phyloP scores from a whole-genome alignment of 2,113 vertebrate genomes.

The Sterna hirundo region DNA sequence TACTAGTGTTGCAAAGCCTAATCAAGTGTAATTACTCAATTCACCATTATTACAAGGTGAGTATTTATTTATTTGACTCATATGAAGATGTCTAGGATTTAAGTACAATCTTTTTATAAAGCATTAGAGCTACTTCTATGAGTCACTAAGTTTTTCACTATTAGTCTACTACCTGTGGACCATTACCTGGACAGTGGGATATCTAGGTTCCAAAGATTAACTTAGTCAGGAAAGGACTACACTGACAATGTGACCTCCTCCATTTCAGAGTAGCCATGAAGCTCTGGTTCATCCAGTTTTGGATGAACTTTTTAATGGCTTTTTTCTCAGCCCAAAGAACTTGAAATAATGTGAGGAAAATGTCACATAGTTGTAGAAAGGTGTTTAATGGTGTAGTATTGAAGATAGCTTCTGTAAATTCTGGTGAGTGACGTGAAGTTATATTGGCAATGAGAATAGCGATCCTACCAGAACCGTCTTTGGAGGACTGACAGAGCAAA shows the following conservation, averaged over 20 bases:
- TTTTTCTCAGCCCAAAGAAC: not conserved
- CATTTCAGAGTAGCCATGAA: not conserved
- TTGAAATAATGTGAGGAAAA: not conserved
- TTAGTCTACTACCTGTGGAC: not conserved
- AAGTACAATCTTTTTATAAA: not conserved
- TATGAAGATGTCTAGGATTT: not conserved
- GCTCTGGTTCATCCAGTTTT: not conserved
- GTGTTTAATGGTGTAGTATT: not conserved
- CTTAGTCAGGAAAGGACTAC: not conserved
- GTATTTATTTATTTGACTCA: not conserved
- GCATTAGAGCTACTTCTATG: not conserved
- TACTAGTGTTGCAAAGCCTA: not conserved
- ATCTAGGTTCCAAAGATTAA: not conserved
- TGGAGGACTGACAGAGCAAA: not conserved
- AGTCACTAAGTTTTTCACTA: not conserved
- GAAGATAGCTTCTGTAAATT: not conserved
- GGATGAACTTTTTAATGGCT: not conserved
- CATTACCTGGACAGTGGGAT: not conserved
- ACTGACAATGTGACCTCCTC: not conserved
- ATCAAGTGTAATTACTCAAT: not conserved
- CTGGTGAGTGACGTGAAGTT: not conserved
- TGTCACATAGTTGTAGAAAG: not conserved
- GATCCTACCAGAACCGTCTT: not conserved
- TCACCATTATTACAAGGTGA: not conserved
- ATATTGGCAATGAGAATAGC: not conserved